These are phyloP conservation scores for Poecilia velifera DNA, from an alignment of 2,797 vertebrate species.

Conservation along the genomic window DNA sequence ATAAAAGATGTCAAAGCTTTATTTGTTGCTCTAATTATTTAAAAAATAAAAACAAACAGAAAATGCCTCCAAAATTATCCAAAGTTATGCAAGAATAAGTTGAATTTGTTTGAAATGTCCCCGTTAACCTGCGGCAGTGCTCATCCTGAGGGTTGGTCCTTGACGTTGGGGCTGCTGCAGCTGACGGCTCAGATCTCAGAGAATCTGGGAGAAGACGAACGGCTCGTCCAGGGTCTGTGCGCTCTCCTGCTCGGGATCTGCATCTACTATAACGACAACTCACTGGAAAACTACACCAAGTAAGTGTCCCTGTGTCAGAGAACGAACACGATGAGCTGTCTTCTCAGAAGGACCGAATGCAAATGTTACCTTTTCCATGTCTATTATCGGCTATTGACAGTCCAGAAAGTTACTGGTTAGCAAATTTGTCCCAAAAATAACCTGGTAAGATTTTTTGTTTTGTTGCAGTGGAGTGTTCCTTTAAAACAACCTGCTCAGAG, in stretches of 20 bases:
- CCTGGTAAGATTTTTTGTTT: too few relatives aligned
- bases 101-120: not conserved
- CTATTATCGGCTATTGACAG: too few relatives aligned
- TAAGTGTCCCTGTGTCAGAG: constrained; percentile 68
- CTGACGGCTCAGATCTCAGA: constrained; percentile 98
- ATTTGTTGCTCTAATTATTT: not conserved
- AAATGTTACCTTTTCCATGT: too few relatives aligned
- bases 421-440: too few relatives aligned
- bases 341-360: too few relatives aligned
- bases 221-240: constrained; percentile 95
- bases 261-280: constrained; percentile 98
- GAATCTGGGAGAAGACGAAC: constrained; percentile 96
- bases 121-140: not conserved
- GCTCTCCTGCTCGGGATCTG: constrained; percentile 95
- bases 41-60: not conserved
- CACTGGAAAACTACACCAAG: constrained; percentile 95
- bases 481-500: not conserved
- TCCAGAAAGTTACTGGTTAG: too few relatives aligned
- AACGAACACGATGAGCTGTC: not conserved
- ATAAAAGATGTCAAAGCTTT: not conserved
- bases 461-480: too few relatives aligned
- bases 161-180: constrained; percentile 79
- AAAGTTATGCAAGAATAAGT: not conserved
- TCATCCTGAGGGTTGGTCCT: constrained; percentile 59
- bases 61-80: not conserved